Evolutionary conservation across 2,797 vertebrate species (phyloP), one percentile per base, ranked within the genome.

Genomic region (Hydrolagus colliei): DNA sequence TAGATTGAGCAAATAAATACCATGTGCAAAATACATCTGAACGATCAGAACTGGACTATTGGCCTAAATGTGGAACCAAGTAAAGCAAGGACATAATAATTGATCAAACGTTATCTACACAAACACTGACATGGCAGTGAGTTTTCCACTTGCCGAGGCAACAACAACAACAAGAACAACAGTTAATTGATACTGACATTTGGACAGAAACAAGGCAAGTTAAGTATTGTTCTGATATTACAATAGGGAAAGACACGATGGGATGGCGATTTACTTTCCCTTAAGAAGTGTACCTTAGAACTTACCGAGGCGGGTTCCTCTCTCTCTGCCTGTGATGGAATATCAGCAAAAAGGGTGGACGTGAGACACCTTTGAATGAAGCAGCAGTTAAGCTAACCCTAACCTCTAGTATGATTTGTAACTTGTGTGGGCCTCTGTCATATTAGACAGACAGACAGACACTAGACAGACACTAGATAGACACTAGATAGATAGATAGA

Each of bases 351-450:
- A 82, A 41, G 20, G 41, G 16, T 61, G 75, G 3, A 52, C 41
- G 3, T 3, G 78, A 22, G 63, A 82, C 22, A 71, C 79, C 79
- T 84, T 84, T 84, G 79, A 84, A 71, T 84, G 65, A 84, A 84
- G 71, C 18, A 71, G 65, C 32, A 16, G 65, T 52, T 84, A 71
- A 84, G 65, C 79, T 68, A 71, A 71, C 32, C 52, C 79, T 84
- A 41, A 71, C 32, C 32, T 18, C 5, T 18, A 18, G 68, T 12
- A 11, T 52, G 2, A 52, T 18, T 18, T 71, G 79, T 35, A 68
- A 82, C 27, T 82, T 76, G 27, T 63, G 14, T 41, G 18, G 65
- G 41, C 32, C 71, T 84, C 41, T 20, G 6, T 27, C 27, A 27
- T n/a, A n/a, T n/a, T n/a, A n/a, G n/a, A n/a, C n/a, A n/a, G n/a